A percentile compares a stretch with the other conserved stretches of the same genome.
Evolutionary conservation across 92 coral and sea anemone genomes (phyloP).

Genomic region (Porites rus): DNA sequence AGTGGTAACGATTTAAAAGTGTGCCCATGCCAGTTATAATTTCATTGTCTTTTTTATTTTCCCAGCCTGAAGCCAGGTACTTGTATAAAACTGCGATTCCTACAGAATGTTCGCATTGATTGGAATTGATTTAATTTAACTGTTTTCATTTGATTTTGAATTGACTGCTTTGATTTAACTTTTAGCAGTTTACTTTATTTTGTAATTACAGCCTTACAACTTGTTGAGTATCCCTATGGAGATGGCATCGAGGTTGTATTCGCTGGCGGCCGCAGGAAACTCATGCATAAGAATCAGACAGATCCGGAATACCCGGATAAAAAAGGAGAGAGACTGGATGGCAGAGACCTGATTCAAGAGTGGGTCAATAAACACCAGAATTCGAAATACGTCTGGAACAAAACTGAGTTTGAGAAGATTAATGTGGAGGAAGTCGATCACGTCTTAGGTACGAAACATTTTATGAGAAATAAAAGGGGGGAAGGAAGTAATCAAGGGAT

Average conservation of each 20-base stretch:
- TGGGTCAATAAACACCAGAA: slow-evolving; percentile 63
- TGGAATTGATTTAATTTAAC: too few relatives aligned
- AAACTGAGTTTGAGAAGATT: slow-evolving; percentile 74
- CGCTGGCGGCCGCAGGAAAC: slow-evolving; percentile 81
- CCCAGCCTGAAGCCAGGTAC: too few relatives aligned
- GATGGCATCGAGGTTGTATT: slow-evolving; percentile 89
- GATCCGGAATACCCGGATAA: slow-evolving; percentile 74
- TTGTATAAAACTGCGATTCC: too few relatives aligned
- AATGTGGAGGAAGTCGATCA: slow-evolving; percentile 75
- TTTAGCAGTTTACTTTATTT: too few relatives aligned
- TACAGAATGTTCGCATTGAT: too few relatives aligned
- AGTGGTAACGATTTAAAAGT: too few relatives aligned
- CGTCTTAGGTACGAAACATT: slow-evolving; percentile 72
- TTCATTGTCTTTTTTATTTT: too few relatives aligned
- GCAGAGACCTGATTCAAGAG: slow-evolving; percentile 74
- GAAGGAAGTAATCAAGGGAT: too few relatives aligned
- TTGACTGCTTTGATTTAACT: too few relatives aligned
- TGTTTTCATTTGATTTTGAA: too few relatives aligned
- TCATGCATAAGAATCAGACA: slow-evolving; percentile 47
- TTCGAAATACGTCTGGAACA: slow-evolving; percentile 83
- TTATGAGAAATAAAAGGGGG: too few relatives aligned
- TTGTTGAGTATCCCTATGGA: slow-evolving; percentile 78
- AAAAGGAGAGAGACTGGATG: slow-evolving; percentile 70
- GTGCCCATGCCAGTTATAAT: too few relatives aligned
- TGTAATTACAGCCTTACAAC: slow-evolving; percentile 64